These are phyloP conservation scores for Phyllotreta cruciferae DNA, from an alignment of 2,888 invertebrate species.

Conservation along the genomic window DNA sequence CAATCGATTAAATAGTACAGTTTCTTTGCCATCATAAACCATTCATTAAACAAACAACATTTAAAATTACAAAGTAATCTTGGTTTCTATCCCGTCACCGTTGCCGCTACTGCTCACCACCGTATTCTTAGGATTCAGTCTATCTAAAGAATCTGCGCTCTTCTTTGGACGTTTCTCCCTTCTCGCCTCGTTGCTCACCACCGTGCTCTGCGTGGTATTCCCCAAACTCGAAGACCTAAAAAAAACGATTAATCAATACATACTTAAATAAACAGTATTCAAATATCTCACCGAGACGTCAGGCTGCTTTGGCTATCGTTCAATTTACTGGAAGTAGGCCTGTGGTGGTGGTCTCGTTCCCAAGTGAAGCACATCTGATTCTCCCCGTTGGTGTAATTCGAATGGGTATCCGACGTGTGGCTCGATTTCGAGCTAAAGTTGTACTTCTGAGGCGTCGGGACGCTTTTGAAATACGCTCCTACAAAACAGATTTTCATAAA, in stretches of 20 bases:
- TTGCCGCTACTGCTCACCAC: constrained; percentile 50
- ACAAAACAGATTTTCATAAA: too few relatives aligned
- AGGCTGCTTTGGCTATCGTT: constrained; percentile 59
- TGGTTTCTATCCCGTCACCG: constrained; percentile 57
- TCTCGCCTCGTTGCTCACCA: constrained; percentile 55
- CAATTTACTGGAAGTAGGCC: constrained; percentile 51
- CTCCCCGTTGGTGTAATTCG: constrained; percentile 43
- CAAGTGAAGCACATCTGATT: constrained; percentile 44
- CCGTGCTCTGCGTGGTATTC: constrained; percentile 60
- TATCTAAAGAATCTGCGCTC: constrained; percentile 45
- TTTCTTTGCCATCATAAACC: too few relatives aligned
- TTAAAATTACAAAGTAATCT: constrained; percentile 43
- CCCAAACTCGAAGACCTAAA: constrained; percentile 52
- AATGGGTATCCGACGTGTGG: constrained; percentile 51
- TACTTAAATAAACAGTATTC: too few relatives aligned
- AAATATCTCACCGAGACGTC: too few relatives aligned
- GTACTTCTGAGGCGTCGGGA: constrained; percentile 49
- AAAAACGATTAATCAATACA: too few relatives aligned
- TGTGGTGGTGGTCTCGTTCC: constrained; percentile 47
- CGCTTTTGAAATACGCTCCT: constrained; percentile 55
- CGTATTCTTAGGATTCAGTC: constrained; percentile 52
- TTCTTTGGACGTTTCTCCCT: constrained; percentile 47
- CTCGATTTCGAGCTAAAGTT: constrained; percentile 55
- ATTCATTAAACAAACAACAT: constrained; percentile 6
- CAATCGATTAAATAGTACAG: background rate